Base-by-base conservation (phyloP, 2,888 invertebrate species). In the Lasioglossum zephyrum region DNA sequence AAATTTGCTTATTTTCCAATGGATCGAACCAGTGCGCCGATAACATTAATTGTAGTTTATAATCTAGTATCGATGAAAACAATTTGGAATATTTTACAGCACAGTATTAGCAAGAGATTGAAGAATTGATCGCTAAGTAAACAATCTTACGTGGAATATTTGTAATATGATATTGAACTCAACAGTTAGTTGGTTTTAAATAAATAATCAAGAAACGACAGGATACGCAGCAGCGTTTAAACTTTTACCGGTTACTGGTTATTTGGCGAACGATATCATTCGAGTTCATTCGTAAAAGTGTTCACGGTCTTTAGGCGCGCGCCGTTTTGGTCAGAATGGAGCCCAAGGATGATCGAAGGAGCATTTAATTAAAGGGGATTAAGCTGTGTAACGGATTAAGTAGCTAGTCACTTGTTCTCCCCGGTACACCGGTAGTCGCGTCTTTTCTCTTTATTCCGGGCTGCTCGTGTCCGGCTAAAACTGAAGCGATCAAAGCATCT, bases 351-450 rank as follows among this genome's bases (percentile, higher is more conserved):
- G 87, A 92, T 93, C 89, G 90, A 88, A 83, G 87, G 89, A 87
- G 89, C 90, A 92, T 92, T 94, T 94, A 94, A 94, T 94, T 94
- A 93, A 92, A 92, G 92, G 92, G 93, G 93, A 94, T 94, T 93
- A 94, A 93, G 90, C 89, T 87, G 90, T 88, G 89, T 69, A 69
- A 69, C 69, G 69, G 69, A 69, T 89, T 92, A 91, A 91, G 90
- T 85, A 90, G 85, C 91, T 91, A 92, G 91, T 88, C 89, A 84
- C 74, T 80, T 39, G 85, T 89, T 90, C 91, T 90, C 88, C 86
- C 82, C 84, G 87, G 81, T 73, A 80, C 77, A 18, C 79, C 57
- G 66, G 69, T 26, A 47, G 77, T 49, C 49, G 75, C 78, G 78
- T 77, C 86, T 75, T 81, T 76, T 73, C 76, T 79, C 86, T 85